Conservation (phyloP, 2,888 invertebrate species). For the Nudaria mundana region DNA sequence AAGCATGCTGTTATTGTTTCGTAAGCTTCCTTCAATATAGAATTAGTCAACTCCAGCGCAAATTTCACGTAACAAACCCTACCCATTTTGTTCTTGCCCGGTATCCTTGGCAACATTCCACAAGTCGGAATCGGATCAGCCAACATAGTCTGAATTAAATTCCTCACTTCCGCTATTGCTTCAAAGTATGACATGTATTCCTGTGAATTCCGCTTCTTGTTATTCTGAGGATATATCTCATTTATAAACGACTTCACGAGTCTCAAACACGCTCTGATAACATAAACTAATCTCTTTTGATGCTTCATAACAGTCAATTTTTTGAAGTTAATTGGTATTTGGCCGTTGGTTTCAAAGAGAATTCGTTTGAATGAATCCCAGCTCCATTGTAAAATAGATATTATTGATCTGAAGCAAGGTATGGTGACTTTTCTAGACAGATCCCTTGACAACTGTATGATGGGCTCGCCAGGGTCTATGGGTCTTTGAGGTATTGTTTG, state of each 20-base stretch:
- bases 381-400: constrained; percentile 93
- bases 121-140: constrained; percentile 83
- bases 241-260: constrained; percentile 92
- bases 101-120: constrained; percentile 51
- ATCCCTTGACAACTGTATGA: constrained; percentile 92
- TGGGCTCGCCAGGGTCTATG: constrained; percentile 83
- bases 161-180: constrained; percentile 91
- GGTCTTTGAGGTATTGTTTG: constrained; percentile 62
- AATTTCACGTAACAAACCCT: constrained; percentile 68
- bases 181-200: constrained; percentile 92
- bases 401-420: constrained; percentile 91
- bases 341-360: constrained; percentile 62
- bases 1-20: constrained; percentile 95
- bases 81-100: constrained; percentile 65
- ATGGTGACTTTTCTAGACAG: constrained; percentile 93
- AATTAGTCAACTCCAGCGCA: constrained; percentile 83
- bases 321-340: constrained; percentile 69
- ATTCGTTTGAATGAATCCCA: constrained; percentile 90
- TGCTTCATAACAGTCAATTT: constrained; percentile 83
- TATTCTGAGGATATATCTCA: constrained; percentile 93
- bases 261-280: constrained; percentile 90
- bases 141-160: constrained; percentile 90
- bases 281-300: constrained; percentile 91
- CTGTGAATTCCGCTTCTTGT: constrained; percentile 56
- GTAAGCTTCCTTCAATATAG: constrained; percentile 94